phyloP scores from a whole-genome alignment of 2,797 vertebrate species.

The Apodemus agrarius region DNA sequence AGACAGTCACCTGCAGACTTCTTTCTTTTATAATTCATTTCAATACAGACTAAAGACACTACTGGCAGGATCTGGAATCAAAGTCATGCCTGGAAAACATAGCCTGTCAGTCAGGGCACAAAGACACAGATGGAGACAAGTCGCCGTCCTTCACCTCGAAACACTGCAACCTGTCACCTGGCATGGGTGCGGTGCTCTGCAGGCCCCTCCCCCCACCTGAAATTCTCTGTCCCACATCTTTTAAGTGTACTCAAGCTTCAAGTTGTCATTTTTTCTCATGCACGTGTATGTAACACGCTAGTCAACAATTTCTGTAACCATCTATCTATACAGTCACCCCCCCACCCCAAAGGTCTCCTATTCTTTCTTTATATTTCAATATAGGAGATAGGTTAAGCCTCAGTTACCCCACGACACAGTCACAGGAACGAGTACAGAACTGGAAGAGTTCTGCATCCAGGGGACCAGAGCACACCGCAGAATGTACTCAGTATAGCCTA shows the following conservation, averaged over 20 bases:
- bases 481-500: not conserved
- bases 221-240: not conserved
- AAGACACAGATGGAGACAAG: not conserved
- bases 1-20: not conserved
- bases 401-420: not conserved
- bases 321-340: not conserved
- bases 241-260: not conserved
- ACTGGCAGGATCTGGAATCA: not conserved
- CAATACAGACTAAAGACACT: not conserved
- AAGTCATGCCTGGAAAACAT: not conserved
- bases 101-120: not conserved
- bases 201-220: not conserved
- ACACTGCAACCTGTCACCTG: not conserved
- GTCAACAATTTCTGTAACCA: constrained; percentile 6
- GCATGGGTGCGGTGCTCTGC: not conserved
- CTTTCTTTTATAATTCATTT: not conserved
- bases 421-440: not conserved
- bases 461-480: constrained; percentile 5
- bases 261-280: not conserved
- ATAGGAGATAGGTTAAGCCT: not conserved
- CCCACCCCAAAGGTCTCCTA: not conserved
- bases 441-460: not conserved
- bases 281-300: not conserved
- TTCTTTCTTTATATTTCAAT: not conserved
- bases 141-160: not conserved